Conservation (phyloP, 2,888 invertebrate species). For the Thereva unica region DNA sequence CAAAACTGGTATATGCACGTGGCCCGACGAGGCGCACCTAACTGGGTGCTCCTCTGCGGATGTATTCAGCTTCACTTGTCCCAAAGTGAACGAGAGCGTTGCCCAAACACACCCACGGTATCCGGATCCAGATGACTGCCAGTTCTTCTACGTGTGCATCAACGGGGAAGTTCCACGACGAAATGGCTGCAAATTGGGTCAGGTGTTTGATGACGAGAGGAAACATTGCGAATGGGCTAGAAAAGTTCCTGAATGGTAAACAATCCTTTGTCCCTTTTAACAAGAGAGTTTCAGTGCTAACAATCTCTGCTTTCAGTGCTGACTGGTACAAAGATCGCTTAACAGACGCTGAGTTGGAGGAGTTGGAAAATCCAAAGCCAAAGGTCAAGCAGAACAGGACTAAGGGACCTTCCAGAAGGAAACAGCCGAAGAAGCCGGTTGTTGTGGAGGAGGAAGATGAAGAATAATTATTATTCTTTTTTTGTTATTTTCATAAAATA, state of each 20-base stretch:
- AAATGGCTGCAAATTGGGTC: conserved; percentile 85
- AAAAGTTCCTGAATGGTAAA: conserved; percentile 87
- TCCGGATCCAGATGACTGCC: conserved; percentile 86
- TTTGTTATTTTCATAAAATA: conserved; percentile 22
- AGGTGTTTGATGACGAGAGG: conserved; percentile 81
- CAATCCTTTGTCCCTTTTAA: conserved; percentile 30
- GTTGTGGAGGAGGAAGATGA: conserved; percentile 46
- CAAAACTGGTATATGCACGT: conserved; percentile 86
- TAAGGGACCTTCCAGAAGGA: conserved; percentile 54
- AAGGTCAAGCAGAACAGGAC: conserved; percentile 63
- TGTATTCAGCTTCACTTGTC: conserved; percentile 82
- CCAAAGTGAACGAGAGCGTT: conserved; percentile 72
- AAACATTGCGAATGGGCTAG: conserved; percentile 85
- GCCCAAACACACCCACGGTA: conserved; percentile 83
- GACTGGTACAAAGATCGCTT: conserved; percentile 89
- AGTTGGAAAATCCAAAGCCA: conserved; percentile 76
- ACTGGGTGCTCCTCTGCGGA: conserved; percentile 83
- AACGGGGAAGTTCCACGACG: conserved; percentile 83
- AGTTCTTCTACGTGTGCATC: conserved; percentile 90
- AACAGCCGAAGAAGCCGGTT: conserved; percentile 47
- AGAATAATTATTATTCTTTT: conserved; percentile 42
- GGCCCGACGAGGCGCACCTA: conserved; percentile 91
- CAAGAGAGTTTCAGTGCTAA: conserved; percentile 13
- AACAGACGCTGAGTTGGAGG: conserved; percentile 78
- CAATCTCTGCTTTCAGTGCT: conserved; percentile 64